Percentiles rank a stretch among this genome's conserved stretches.
These are phyloP conservation scores for Enteromius viviparus DNA, from an alignment of 2,797 vertebrate genomes.

Conservation along the genomic window DNA sequence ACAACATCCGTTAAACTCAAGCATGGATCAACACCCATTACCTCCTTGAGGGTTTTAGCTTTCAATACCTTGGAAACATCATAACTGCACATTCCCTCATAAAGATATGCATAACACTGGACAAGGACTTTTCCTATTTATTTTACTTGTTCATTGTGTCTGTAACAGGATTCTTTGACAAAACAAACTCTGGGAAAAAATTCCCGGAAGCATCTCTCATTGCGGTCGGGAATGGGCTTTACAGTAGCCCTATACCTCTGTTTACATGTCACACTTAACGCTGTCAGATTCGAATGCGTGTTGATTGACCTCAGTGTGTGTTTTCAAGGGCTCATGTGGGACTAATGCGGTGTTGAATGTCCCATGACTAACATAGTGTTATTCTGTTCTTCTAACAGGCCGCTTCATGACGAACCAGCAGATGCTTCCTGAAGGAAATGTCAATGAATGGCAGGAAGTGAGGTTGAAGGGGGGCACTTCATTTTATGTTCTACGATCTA, in stretches of 20 bases:
- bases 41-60: conserved; percentile 1
- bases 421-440: conserved; percentile 82
- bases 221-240: conserved; percentile 19
- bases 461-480: conserved; percentile 42
- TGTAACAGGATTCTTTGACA: conserved; percentile 28
- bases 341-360: conserved; percentile 36
- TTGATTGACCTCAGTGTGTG: conserved; percentile 52
- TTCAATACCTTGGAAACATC: conserved; percentile 7
- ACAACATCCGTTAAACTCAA: neutral
- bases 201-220: conserved; percentile 24
- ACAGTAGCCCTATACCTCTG: conserved; percentile 33
- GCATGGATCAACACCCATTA: neutral
- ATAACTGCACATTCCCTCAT: neutral
- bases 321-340: conserved; percentile 46
- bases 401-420: conserved; percentile 67
- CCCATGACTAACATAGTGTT: conserved; percentile 36
- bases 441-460: conserved; percentile 76
- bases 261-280: conserved; percentile 39
- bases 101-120: neutral
- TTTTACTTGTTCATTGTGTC: conserved; percentile 4
- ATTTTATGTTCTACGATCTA: conserved; percentile 26
- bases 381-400: conserved; percentile 43
- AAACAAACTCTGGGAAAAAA: conserved; percentile 31
- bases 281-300: conserved; percentile 36
- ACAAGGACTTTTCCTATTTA: neutral